A percentile compares a stretch with the other conserved stretches of the same genome.
These are phyloP conservation scores for Hycleus phaleratus DNA, from an alignment of 1,140 invertebrate species.

Conservation along the genomic window DNA sequence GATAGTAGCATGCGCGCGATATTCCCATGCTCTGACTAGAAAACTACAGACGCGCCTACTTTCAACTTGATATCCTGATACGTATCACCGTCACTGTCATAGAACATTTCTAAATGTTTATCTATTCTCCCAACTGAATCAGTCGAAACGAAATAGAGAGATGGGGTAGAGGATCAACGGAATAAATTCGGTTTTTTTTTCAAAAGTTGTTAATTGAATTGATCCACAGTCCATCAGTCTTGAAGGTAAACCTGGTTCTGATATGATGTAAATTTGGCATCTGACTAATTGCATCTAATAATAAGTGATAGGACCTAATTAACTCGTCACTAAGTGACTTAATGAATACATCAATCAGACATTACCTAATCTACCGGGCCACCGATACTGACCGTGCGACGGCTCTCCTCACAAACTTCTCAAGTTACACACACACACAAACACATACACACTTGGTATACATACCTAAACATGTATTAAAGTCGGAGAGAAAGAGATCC, in stretches of 20 bases:
- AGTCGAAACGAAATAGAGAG: too few species aligned
- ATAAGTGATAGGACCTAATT: conserved; percentile 28
- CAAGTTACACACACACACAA: not conserved
- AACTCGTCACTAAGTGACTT: conserved; percentile 26
- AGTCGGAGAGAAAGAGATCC: not conserved
- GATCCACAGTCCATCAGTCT: too few species aligned
- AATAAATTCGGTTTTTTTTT: too few species aligned
- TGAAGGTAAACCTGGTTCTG: not conserved
- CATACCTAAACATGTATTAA: not conserved
- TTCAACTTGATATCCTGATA: not conserved
- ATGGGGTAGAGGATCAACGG: too few species aligned
- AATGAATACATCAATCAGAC: conserved; percentile 32
- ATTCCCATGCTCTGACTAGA: conserved; percentile 27
- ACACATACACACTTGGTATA: not conserved
- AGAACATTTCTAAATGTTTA: too few species aligned
- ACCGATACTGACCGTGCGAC: conserved; percentile 9
- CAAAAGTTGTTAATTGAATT: too few species aligned
- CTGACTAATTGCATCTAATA: conserved; percentile 27
- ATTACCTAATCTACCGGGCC: conserved; percentile 17
- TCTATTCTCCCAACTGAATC: too few species aligned
- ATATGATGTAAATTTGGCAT: conserved; percentile 28
- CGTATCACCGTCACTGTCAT: too few species aligned
- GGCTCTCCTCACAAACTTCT: conserved; percentile 8
- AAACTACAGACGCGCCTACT: conserved; percentile 28
- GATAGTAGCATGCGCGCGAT: conserved; percentile 22